Base-by-base conservation (phyloP, 2,888 invertebrate genomes). In the Platycnemis pennipes region DNA sequence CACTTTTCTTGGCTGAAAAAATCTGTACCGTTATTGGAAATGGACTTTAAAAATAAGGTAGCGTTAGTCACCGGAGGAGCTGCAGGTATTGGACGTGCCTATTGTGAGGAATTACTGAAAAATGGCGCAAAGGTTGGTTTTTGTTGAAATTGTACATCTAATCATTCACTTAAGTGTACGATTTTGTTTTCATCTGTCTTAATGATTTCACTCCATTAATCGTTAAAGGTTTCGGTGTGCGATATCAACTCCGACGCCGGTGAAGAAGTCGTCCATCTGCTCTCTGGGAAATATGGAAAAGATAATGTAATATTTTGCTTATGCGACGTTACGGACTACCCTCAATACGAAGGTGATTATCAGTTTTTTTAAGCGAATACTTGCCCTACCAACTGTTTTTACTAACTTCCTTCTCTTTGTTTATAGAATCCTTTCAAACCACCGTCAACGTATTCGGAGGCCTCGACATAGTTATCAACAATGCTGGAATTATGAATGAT, bases 401-500 rank as follows among this genome's bases (percentile, higher is more conserved):
- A n/a, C 42, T 94, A 13, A 53, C 26, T 26, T n/a, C 63, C 22
- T 31, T 46, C 37, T 77, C 49, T 63, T 86, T 86, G 31, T 94
- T 94, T 88, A 89, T 96, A 98, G 98, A 98, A 96, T 98, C 98
- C 37, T 98, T 98, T 96, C 97, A 98, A 96, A 97, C 97, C 96
- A 98, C 98, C 46, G 97, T 98, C 95, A 97, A 98, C 49, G 97
- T 97, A 95, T 97, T 98, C 95, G 98, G 98, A 94, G 97, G 97
- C 88, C 96, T 98, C 95, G 98, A 98, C 96, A 98, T 98, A 95
- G 98, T 98, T 26, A 97, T 98, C 95, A 98, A 98, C 96, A 98
- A 98, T 96, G 98, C 98, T 19, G 98, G 98, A 5, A 97, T 98
- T 85, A 97, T 98, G 97, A 98, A 98, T 96, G 98, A 98, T 96